Conservation (phyloP, 2,888 invertebrate genomes). For the Tholera decimalis region DNA sequence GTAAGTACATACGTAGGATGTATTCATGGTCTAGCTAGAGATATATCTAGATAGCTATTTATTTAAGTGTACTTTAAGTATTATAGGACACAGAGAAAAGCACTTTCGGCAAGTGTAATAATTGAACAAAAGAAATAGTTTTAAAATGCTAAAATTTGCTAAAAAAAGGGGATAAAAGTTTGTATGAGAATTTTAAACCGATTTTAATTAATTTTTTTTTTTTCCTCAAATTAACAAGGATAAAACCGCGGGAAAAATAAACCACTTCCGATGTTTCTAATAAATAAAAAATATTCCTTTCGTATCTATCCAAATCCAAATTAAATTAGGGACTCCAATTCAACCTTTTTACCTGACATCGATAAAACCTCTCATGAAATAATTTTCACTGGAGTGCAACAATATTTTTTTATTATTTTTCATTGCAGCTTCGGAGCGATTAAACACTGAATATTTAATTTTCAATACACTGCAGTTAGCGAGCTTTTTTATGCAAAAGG, state of each 20-base stretch:
- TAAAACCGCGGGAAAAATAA: not conserved
- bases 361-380: conserved; percentile 47
- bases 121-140: no score
- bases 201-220: not conserved
- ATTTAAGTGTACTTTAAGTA: not conserved
- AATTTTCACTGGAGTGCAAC: conserved; percentile 41
- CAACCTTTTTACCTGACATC: not conserved
- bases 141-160: no score
- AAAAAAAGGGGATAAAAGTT: no score
- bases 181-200: no score
- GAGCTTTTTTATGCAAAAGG: conserved; percentile 22
- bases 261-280: not conserved
- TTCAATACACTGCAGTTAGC: conserved; percentile 53
- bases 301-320: not conserved
- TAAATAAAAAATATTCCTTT: not conserved
- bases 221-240: not conserved
- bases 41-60: not conserved
- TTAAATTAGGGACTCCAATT: conserved; percentile 9
- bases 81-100: no score
- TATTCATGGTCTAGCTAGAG: not conserved
- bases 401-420: conserved; percentile 45
- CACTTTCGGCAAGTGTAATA: no score
- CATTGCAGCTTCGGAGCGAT: conserved; percentile 42
- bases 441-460: conserved; percentile 65
- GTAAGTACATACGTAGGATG: no score